phyloP scores from a whole-genome alignment of 2,113 vertebrate genomes.

The Rhea pennata region DNA sequence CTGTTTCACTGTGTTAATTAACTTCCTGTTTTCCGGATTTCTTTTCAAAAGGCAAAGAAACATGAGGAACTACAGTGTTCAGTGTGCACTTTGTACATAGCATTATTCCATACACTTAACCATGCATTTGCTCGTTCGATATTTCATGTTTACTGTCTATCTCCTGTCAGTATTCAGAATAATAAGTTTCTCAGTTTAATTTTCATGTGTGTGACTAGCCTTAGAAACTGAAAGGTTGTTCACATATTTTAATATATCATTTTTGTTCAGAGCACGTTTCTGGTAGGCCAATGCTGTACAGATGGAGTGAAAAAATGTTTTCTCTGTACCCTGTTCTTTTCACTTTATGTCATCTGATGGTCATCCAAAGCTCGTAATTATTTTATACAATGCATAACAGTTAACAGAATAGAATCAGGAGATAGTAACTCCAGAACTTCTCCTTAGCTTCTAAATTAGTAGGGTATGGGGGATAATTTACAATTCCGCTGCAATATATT shows the following conservation, averaged over 20 bases:
- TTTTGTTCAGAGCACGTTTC: not conserved
- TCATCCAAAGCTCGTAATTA: not conserved
- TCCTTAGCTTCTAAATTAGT: not conserved
- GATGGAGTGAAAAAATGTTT: not conserved
- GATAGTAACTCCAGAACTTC: fast-evolving
- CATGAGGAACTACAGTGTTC: not conserved
- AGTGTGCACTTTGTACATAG: not conserved
- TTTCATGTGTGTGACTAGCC: not conserved
- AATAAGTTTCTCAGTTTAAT: not conserved
- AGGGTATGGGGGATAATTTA: not conserved
- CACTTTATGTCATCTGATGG: not conserved
- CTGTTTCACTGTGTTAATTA: not conserved
- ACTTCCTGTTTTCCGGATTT: not conserved
- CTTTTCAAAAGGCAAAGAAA: not conserved
- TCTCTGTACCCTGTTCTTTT: not conserved
- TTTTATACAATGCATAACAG: not conserved
- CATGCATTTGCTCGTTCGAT: not conserved
- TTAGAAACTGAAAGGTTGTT: not conserved
- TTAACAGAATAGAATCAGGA: not conserved
- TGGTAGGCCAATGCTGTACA: not conserved
- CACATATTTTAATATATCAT: not conserved
- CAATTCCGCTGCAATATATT: too few relatives aligned
- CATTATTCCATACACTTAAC: not conserved
- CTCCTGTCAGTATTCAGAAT: not conserved
- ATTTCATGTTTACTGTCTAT: not conserved